Conservation (phyloP, 2,888 invertebrate species). For the Germaria angustata region DNA sequence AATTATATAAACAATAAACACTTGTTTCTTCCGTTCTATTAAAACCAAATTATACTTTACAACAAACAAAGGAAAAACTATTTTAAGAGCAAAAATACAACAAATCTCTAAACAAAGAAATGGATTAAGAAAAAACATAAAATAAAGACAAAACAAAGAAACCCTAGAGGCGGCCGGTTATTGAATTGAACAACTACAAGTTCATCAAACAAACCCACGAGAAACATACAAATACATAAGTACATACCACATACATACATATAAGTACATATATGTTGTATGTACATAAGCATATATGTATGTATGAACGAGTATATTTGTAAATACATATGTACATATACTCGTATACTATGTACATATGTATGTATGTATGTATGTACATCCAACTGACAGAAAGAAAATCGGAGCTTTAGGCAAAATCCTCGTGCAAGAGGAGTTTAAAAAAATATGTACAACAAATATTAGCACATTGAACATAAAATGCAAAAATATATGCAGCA, state of each 20-base stretch:
- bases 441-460: constrained; percentile 35
- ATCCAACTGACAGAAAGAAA: constrained; percentile 1
- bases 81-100: constrained; percentile 45
- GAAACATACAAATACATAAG: constrained; percentile 4
- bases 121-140: constrained; percentile 29
- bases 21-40: constrained; percentile 61
- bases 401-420: constrained; percentile 25
- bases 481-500: constrained; percentile 11
- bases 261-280: too few species aligned
- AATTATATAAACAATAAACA: constrained; percentile 60
- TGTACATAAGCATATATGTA: too few species aligned
- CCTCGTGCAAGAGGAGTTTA: too few species aligned
- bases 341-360: too few species aligned
- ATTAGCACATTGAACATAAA: constrained; percentile 25
- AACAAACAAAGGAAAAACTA: constrained; percentile 61
- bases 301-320: too few species aligned
- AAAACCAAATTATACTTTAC: constrained; percentile 38
- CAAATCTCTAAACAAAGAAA: constrained; percentile 65
- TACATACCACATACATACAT: too few species aligned
- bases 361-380: too few species aligned
- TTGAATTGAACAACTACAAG: constrained; percentile 48
- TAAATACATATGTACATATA: too few species aligned
- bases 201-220: constrained; percentile 40
- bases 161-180: constrained; percentile 62
- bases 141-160: constrained; percentile 62